phyloP scores from a whole-genome alignment of 2,113 vertebrate species.

The Chionomys nivalis region DNA sequence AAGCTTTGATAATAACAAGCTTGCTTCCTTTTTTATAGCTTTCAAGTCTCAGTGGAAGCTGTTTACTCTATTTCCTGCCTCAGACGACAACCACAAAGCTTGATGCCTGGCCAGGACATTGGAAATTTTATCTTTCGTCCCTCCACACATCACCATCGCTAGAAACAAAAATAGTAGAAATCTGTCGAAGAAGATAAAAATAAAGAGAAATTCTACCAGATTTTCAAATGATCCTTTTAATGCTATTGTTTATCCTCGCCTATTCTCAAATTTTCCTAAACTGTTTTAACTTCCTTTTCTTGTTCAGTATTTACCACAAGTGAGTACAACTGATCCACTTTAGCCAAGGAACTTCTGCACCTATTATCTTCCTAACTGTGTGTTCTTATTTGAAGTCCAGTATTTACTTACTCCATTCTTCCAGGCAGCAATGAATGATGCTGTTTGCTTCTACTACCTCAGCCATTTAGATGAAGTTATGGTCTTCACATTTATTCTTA shows the following conservation, averaged over 20 bases:
- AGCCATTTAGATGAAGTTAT: neutral
- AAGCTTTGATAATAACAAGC: slow-evolving; percentile 9
- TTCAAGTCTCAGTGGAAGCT: slow-evolving; percentile 11
- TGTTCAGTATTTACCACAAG: slow-evolving; percentile 38
- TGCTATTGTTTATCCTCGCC: neutral
- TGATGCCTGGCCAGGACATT: slow-evolving; percentile 6
- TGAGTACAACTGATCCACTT: neutral
- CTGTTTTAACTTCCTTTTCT: slow-evolving; percentile 60
- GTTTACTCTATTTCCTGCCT: slow-evolving; percentile 16
- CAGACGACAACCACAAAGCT: slow-evolving; percentile 31
- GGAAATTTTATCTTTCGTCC: slow-evolving; percentile 6
- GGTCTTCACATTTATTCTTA: slow-evolving; percentile 24
- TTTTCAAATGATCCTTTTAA: neutral
- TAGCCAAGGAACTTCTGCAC: neutral
- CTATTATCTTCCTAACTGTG: slow-evolving; percentile 19
- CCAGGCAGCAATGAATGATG: neutral
- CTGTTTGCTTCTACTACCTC: neutral
- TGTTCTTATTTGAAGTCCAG: slow-evolving; percentile 11
- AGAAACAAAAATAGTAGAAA: neutral
- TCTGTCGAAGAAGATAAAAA: neutral
- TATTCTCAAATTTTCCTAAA: slow-evolving; percentile 39
- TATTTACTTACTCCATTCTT: slow-evolving; percentile 44
- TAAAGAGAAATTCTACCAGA: neutral
- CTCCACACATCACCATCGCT: neutral
- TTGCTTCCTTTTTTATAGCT: neutral